Conservation (phyloP, 2,888 invertebrate genomes). For the Carcina quercana region DNA sequence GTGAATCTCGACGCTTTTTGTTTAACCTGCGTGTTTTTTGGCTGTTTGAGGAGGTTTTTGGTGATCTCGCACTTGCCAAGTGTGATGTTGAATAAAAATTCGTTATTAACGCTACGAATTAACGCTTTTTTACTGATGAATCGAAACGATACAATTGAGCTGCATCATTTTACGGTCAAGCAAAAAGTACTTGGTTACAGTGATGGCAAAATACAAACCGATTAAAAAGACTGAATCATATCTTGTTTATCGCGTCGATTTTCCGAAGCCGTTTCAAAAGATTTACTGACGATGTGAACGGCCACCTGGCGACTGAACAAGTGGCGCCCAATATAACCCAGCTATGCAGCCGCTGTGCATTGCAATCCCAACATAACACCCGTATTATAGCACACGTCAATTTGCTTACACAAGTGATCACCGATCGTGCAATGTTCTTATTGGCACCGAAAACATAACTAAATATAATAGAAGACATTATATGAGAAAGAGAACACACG, state of each 20-base stretch:
- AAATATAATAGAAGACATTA: not conserved
- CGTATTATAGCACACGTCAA: slow-evolving; percentile 19
- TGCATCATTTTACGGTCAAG: no score
- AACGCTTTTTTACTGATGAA: slow-evolving; percentile 10
- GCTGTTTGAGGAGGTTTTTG: slow-evolving; percentile 42
- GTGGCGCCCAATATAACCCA: slow-evolving; percentile 44
- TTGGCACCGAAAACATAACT: slow-evolving; percentile 1
- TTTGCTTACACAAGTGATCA: slow-evolving; percentile 21
- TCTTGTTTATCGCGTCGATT: no score
- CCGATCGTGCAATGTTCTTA: slow-evolving; percentile 19
- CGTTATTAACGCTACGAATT: slow-evolving; percentile 21
- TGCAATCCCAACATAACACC: slow-evolving; percentile 9
- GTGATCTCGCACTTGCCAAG: slow-evolving; percentile 30
- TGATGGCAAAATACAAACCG: no score
- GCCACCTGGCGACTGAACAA: slow-evolving; percentile 40
- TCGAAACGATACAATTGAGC: no score
- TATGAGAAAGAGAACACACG: not conserved
- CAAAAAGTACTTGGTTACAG: no score
- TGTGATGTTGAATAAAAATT: slow-evolving; percentile 34
- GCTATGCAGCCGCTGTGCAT: slow-evolving; percentile 11
- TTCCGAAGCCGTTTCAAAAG: no score
- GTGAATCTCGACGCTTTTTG: slow-evolving; percentile 63
- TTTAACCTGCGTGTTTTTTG: slow-evolving; percentile 56
- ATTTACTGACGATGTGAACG: no score
- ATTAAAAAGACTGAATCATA: no score